Base-by-base conservation (phyloP, 2,888 invertebrate genomes). In the Eulithis testata region DNA sequence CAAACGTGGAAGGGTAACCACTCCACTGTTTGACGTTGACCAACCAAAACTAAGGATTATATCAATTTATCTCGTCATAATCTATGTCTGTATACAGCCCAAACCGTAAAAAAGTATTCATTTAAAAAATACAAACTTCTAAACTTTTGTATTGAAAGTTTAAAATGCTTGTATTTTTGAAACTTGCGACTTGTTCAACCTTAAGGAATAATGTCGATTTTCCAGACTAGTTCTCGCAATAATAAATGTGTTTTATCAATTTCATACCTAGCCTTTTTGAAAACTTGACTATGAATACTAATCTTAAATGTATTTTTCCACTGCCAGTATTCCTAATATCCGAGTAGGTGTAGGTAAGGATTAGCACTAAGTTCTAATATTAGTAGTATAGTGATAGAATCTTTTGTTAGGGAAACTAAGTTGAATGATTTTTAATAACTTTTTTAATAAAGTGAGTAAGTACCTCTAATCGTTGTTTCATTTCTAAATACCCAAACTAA, bases 391-490 rank as follows among this genome's bases (percentile, higher is more conserved):
- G 59, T 71, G 52, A 63, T 71, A 64, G 62, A 66, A 82, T 81
- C 72, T 73, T 80, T 5, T 78, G 69, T 71, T 85, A 85, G 82
- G 82, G 74, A 81, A 85, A 85, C 80, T 87, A 89, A 90, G 87
- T 89, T 89, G 85, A 88, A 89, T 87, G 89, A 91, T 89, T 93
- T 93, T 92, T 92, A 92, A 92, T 92, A 92, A 89, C 87, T 89
- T 88, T 93, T 92, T 87, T 91, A 93, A 93, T 92, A 91, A 76
- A 82, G 80, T 80, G 75, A 82, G 75, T 80, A 82, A 82, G 75
- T 80, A 82, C 73, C 65, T 70, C 72, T 50, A 14, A 53, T 65
- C 64, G 59, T 58, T 69, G 66, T 72, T 65, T 65, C 47, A 65
- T 67, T 69, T 65, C 36, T 40, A 8, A 11, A 40, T 40, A 40